Evolutionary conservation across 2,113 vertebrate genomes (phyloP), one percentile per base, ranked within the genome.

Genomic region (Thamnophis sirtalis): DNA sequence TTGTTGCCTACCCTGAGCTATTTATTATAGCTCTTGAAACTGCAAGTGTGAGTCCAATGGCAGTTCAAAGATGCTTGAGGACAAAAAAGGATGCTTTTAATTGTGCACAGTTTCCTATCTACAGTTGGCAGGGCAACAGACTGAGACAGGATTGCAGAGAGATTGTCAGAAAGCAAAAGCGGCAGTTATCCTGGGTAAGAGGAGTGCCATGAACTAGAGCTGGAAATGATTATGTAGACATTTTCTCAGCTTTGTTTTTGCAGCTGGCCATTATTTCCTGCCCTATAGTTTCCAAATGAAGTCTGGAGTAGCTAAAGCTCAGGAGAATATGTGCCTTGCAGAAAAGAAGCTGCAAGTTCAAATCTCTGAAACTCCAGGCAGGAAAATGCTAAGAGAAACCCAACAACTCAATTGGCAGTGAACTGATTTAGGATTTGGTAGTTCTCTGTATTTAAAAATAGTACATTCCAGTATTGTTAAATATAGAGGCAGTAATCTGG

Each of bases 201-300:
- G 54, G 51, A 48, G 48, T 51, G 55, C 63, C 89, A 92, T 38
- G 38, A 43, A 68, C n/a, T 10, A 63, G 48, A 9, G 48, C 54
- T 92, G 68, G 24, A 60, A 92, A 90, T 49, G 2, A 24, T 60
- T 63, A 85, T 24, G 22, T 24, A 49, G 28, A 48, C 10, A 85
- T 85, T 33, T 63, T 90, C 54, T 88, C 86, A 88, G 6, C 11
- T 51, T 87, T 53, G 43, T 87, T 93, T 89, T 60, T 58, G 58
- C 87, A 89, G n/a, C 91, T 88, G 49, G 58, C 28, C 17, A 63
- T 33, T 53, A 88, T 92, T 88, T 90, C 91, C 91, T 51, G 84
- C 48, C 38, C 38, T 92, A 33, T 90, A 19, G 63, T 51, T 68
- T 58, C 22, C 24, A 84, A 56, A 80, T 51, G 21, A 86, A 86